Percentiles rank a stretch among this genome's conserved stretches.
Conservation (phyloP, 2,113 vertebrate genomes). For the Mesoclemmys tuberculata region DNA sequence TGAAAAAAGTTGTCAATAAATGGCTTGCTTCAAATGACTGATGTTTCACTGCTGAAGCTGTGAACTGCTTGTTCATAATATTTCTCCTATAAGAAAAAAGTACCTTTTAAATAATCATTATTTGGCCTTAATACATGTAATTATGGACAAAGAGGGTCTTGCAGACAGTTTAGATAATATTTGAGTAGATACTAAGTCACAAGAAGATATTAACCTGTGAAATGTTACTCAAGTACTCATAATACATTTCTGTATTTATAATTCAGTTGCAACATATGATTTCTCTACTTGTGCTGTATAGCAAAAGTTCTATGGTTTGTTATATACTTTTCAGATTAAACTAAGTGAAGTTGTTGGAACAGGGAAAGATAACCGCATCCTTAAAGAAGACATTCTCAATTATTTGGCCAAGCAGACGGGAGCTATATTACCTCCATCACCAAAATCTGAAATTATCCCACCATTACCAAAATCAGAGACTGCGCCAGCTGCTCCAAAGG, state of each 20-base stretch:
- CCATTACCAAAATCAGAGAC: conserved; percentile 68
- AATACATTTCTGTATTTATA: background rate
- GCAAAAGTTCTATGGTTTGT: background rate
- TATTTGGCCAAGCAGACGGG: conserved; percentile 95
- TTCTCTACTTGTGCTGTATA: background rate
- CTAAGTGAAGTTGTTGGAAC: conserved; percentile 95
- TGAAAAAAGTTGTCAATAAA: background rate
- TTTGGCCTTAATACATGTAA: background rate
- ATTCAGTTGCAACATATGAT: background rate
- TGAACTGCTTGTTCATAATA: background rate
- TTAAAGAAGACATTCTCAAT: conserved; percentile 98
- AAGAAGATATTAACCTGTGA: background rate
- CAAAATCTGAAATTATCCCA: conserved; percentile 85
- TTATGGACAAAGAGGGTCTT: background rate
- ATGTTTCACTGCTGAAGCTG: background rate
- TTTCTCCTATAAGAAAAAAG: background rate
- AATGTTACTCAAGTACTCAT: background rate
- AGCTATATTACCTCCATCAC: conserved; percentile 92
- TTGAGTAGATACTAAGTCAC: background rate
- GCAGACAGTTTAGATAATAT: background rate
- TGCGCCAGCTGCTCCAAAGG: conserved; percentile 58
- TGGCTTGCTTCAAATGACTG: background rate
- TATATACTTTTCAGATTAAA: conserved; percentile 87
- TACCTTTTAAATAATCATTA: background rate
- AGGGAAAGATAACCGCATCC: conserved; percentile 94